Evolutionary conservation across 2,797 vertebrate species (phyloP).

Genomic region (Peromyscus eremicus): DNA sequence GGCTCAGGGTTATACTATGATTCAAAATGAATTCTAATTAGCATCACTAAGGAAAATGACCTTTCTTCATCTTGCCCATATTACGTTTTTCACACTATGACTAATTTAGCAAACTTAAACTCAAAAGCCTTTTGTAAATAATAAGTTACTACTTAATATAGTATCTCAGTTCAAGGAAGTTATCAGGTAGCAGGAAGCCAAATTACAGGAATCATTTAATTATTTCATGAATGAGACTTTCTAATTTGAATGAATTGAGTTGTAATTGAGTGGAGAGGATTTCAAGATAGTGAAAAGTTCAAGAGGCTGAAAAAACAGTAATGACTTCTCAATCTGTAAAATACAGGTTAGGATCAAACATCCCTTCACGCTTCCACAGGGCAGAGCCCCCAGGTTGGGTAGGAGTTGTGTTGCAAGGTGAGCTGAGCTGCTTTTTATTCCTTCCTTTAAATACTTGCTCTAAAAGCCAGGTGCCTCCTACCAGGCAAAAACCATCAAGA

Average conservation of each 20-base stretch:
- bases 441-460: not conserved
- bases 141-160: constrained; percentile 2
- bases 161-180: not conserved
- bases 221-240: constrained; percentile 33
- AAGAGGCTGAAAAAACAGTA: not conserved
- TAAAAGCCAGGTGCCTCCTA: not conserved
- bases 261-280: constrained; percentile 53
- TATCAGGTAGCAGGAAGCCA: constrained; percentile 28
- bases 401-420: not conserved
- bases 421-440: not conserved
- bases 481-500: not conserved
- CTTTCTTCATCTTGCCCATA: constrained; percentile 40
- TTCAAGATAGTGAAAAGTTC: constrained; percentile 32
- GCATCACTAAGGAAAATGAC: constrained; percentile 54
- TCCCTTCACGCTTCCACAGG: not conserved
- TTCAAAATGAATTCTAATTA: constrained; percentile 11
- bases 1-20: constrained; percentile 21
- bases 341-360: not conserved
- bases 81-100: not conserved
- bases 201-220: constrained; percentile 46
- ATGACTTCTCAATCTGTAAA: constrained; percentile 15
- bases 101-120: constrained; percentile 52
- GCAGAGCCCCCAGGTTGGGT: not conserved
- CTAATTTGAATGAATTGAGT: constrained; percentile 16
- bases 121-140: constrained; percentile 41